Base-by-base conservation (phyloP, 1,140 invertebrate species). In the Eumeta japonica region DNA sequence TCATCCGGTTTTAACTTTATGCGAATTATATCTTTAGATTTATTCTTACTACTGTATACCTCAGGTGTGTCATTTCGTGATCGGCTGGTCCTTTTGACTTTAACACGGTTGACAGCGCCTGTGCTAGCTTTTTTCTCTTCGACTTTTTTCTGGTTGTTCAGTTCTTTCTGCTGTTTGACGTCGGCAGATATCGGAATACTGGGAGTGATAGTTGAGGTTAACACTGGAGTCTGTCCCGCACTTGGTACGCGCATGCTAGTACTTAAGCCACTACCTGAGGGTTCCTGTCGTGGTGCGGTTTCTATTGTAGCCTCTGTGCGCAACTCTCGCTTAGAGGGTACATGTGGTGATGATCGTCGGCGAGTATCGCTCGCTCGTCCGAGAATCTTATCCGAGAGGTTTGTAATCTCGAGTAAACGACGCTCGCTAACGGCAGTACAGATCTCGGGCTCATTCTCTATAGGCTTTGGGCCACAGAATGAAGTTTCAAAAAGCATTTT, bases 401-500 rank as follows among this genome's bases (percentile, higher is more conserved):
- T 57, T 1, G 56, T 61, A 7, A 67, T 59, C 47, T 67, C 63
- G 1, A 72, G 48, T 2, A 72, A 45, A 2, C 59, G 50, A 39
- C 64, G 58, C 24, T 67, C 64, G 1, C 66, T 60, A 2, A 54
- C 67, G 10, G 61, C 62, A 3, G 55, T 57, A 24, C 60, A 60
- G 11, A 81, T 74, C 37, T 81, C 79, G 2, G 63, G 66, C 16
- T 76, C 75, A 17, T 62, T 74, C 44, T 81, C 79, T n/a, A 82
- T 68, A 0, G 86, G 84, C 51, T 88, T 89, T 32, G 83, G 85
- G 0, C 90, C 90, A 55, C 89, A 92, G 59, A 93, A 93, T 0
- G 89, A 92, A 0, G 90, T 93, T 71, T 92, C 90, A 13, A 92
- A 75, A 13, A 92, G 71, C 81, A 90, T 92, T 66, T 87, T 88